These are phyloP conservation scores for Xyliphius kryptos DNA, from an alignment of 2,113 vertebrate species.

Conservation along the genomic window DNA sequence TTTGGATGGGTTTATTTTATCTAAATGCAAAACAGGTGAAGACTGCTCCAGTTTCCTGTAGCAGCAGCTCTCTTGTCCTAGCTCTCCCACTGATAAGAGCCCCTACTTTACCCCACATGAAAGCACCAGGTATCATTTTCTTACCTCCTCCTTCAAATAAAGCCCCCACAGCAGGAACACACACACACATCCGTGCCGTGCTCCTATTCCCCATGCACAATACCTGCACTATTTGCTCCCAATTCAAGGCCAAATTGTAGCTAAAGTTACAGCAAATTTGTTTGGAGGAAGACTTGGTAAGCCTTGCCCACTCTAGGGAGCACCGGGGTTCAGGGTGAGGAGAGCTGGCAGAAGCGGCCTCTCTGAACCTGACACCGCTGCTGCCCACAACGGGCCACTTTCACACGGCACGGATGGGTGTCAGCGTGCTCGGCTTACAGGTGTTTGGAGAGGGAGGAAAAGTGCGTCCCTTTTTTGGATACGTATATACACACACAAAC, in stretches of 20 bases:
- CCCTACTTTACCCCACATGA: constrained; percentile 77
- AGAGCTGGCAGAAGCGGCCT: constrained; percentile 73
- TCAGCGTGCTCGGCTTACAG: constrained; percentile 75
- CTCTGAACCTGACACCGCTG: constrained; percentile 75
- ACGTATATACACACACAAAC: constrained; percentile 35
- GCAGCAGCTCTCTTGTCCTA: constrained; percentile 73
- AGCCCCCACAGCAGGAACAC: constrained; percentile 65
- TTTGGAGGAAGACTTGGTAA: constrained; percentile 94
- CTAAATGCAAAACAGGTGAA: constrained; percentile 77
- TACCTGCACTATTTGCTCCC: constrained; percentile 87
- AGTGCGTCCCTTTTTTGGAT: no score
- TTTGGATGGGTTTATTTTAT: constrained; percentile 67
- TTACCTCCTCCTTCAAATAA: constrained; percentile 66
- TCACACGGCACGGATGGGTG: constrained; percentile 67
- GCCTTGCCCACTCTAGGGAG: constrained; percentile 80
- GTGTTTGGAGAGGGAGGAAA: constrained; percentile 60
- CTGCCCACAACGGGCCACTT: constrained; percentile 76
- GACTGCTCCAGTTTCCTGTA: constrained; percentile 71
- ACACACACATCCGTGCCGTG: constrained; percentile 20
- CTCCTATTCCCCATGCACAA: constrained; percentile 68
- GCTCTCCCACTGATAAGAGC: constrained; percentile 72
- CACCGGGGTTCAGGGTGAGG: constrained; percentile 65
- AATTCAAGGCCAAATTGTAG: constrained; percentile 87
- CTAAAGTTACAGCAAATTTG: constrained; percentile 99
- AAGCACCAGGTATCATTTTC: constrained; percentile 77